Evolutionary conservation across 2,797 vertebrate genomes (phyloP).

Genomic region (Brachymystax lenok): DNA sequence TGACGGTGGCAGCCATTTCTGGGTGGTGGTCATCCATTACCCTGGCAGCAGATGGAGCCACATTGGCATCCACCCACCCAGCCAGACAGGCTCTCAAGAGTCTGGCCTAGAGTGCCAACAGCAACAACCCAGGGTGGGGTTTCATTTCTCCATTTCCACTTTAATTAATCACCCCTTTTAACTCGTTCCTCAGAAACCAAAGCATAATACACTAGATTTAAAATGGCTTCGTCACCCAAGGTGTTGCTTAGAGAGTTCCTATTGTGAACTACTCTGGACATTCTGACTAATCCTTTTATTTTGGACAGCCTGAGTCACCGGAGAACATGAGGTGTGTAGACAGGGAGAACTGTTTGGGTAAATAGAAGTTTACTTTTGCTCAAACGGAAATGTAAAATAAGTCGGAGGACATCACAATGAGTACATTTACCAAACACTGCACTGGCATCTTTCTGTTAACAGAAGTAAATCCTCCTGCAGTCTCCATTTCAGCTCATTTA

Average conservation of each 20-base stretch:
- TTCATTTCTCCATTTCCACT: background rate
- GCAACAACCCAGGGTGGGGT: constrained; percentile 5
- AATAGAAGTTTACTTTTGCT: background rate
- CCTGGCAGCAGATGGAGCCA: background rate
- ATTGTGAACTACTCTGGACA: background rate
- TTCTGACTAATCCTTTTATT: background rate
- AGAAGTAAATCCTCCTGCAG: too few species aligned
- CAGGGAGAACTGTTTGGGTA: constrained; percentile 1
- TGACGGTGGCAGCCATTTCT: background rate
- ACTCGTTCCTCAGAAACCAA: background rate
- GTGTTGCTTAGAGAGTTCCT: background rate
- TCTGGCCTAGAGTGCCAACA: background rate
- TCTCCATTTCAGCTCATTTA: too few species aligned
- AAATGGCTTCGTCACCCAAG: background rate
- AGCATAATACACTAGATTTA: background rate
- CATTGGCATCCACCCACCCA: background rate
- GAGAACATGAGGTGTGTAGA: background rate
- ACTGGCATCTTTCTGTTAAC: too few species aligned
- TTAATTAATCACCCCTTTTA: background rate
- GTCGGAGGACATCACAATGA: background rate
- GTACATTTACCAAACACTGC: background rate
- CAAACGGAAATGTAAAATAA: background rate
- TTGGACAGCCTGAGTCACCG: background rate
- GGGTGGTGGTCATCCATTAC: background rate
- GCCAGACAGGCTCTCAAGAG: constrained; percentile 1